Base-by-base conservation (phyloP, 2,888 invertebrate genomes). In the Lasioglossum marginatum region DNA sequence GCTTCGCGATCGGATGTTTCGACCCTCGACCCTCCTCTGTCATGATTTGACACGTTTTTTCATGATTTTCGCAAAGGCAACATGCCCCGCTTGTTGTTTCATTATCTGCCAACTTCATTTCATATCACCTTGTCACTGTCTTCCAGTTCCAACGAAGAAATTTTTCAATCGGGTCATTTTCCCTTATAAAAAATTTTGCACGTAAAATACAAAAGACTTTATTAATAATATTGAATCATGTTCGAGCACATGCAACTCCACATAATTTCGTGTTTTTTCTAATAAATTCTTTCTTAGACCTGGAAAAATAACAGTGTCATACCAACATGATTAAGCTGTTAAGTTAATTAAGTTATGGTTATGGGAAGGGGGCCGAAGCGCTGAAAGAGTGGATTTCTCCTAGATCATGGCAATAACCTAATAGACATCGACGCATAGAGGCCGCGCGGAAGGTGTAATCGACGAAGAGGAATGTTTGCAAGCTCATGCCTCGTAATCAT, bases 401-500 rank as follows among this genome's bases (percentile, higher is more conserved):
- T 52, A 40, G 60, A 60, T 66, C 66, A 31, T 34, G 66, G 66
- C 66, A 66, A 66, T 66, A 34, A 34, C 66, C 23, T 66, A 60
- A 60, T 60, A 60, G 60, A 60, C 34, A 52, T 52, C 10, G 52
- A 52, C 52, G 52, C 52, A 23, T 52, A 52, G 52, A 23, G n/a
- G 10, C 52, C 52, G n/a, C 52, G 52, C 23, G 52, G 8, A 52
- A 52, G 23, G 52, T 52, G 52, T 52, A 10, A 27, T 60, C 31
- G 8, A 27, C 4, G 5, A 16, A 10, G 88, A 88, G 88, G 82
- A 82, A 81, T 83, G 81, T 84, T 78, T 92, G 91, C 87, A 87
- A 89, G 85, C 88, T 91, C 91, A 88, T 90, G 90, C 86, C 89
- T 79, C 52, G 89, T 92, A 92, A 91, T 91, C 91, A 85, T 79